Evolutionary conservation across 2,797 vertebrate species (phyloP), one percentile per base, ranked within the genome.

Genomic region (Chelidonichthys spinosus): DNA sequence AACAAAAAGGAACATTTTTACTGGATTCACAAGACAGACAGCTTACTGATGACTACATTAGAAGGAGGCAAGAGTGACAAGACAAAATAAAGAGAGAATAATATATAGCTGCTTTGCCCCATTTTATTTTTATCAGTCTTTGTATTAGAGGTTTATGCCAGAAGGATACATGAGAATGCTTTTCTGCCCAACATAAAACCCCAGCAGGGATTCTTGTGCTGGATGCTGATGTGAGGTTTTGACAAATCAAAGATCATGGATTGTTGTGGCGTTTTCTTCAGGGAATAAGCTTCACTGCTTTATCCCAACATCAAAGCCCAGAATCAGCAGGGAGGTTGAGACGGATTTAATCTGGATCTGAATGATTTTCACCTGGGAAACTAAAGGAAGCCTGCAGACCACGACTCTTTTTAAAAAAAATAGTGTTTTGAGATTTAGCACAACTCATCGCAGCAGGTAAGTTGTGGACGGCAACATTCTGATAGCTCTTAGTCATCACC

Each of bases 221-320:
- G 43, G 61, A 47, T 44, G 8, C 25, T 2, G 32, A 46, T 37
- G 44, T 18, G 44, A 37, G 11, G 61, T 44, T 63, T n/a, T 36
- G 33, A 89, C 68, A 69, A 69, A 86, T 32, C 67, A 69, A 81
- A 67, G 69, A 82, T 79, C 61, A 43, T 2, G 50, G 63, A 67
- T 78, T 68, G 70, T 74, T 79, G 78, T 64, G 44, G 49, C 47
- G 70, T 43, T 42, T 76, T 76, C 78, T 47, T 64, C 53, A 14
- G 73, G 76, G 76, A 85, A 33, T 8, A 0, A 17, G 61, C 59
- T 62, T 44, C n/a, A 0, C 70, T 40, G 78, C 78, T 86, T 89
- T 82, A 90, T 85, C 84, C 75, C 4, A 4, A 78, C 78, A 84
- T 91, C 85, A 91, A 85, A 87, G 85, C 74, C 61, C 56, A 42